Percentiles rank a stretch among this genome's conserved stretches.
These are phyloP conservation scores for Oikopleura albicans DNA, from an alignment of 23 tunicate species.

Conservation along the genomic window DNA sequence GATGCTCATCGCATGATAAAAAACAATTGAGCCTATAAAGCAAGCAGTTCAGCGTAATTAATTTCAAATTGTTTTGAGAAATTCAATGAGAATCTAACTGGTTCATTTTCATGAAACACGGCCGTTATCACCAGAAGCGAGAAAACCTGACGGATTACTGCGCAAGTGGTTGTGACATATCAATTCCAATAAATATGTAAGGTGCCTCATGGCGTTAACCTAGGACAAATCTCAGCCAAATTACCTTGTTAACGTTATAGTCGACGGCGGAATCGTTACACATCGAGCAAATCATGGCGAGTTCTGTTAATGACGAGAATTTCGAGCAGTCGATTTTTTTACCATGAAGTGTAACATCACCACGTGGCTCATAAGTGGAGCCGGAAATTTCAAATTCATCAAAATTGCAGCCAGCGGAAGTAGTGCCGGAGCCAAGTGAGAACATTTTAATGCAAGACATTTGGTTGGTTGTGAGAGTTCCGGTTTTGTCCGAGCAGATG, in stretches of 20 bases:
- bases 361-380: constrained; percentile 93
- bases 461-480: constrained; percentile 97
- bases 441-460: constrained; percentile 71
- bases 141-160: too few relatives aligned
- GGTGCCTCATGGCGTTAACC: too few relatives aligned
- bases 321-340: constrained; percentile 35
- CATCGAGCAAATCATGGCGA: constrained; percentile 77
- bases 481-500: constrained; percentile 97
- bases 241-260: constrained; percentile 34
- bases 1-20: too few relatives aligned
- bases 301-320: constrained; percentile 49
- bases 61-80: too few relatives aligned
- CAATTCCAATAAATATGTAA: too few relatives aligned
- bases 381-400: constrained; percentile 60
- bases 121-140: too few relatives aligned
- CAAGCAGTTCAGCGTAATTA: too few relatives aligned
- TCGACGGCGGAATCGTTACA: constrained; percentile 96
- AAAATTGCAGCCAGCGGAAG: background rate
- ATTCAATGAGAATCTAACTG: too few relatives aligned
- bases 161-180: too few relatives aligned
- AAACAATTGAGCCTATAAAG: too few relatives aligned
- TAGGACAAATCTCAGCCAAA: too few relatives aligned
- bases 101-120: too few relatives aligned
- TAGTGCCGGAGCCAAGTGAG: constrained; percentile 17
- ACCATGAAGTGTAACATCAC: constrained; percentile 46